Conservation (phyloP, 2,113 vertebrate genomes). For the Ploceus nigricollis region DNA sequence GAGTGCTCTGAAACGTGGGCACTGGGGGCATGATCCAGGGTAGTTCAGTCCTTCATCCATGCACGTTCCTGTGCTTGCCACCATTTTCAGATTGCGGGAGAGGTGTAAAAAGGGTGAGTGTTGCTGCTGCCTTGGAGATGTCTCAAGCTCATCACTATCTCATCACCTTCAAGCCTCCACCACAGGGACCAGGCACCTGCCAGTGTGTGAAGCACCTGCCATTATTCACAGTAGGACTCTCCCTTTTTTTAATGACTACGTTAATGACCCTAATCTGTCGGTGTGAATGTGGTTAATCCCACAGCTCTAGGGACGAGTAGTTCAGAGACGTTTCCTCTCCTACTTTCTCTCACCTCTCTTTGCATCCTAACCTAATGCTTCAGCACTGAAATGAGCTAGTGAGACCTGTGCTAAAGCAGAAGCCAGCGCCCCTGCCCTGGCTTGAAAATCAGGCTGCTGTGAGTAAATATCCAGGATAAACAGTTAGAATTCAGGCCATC, state of each 20-base stretch:
- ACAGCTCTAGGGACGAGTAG: background rate
- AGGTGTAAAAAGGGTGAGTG: background rate
- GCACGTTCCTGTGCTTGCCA: background rate
- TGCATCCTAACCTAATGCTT: background rate
- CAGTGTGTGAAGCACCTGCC: background rate
- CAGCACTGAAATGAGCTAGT: background rate
- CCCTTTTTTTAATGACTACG: background rate
- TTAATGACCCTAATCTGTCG: background rate
- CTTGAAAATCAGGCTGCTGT: background rate
- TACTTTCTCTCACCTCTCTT: background rate
- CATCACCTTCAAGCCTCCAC: background rate
- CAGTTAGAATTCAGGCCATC: background rate
- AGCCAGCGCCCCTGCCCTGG: background rate
- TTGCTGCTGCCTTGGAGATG: background rate
- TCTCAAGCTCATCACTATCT: background rate
- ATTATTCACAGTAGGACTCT: conserved; percentile 2
- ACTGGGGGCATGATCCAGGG: rapidly evolving
- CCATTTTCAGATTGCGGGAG: background rate
- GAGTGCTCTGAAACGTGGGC: background rate
- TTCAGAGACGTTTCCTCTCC: background rate
- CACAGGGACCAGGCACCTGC: background rate
- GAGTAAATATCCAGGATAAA: background rate
- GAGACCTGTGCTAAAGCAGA: background rate
- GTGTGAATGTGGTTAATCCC: conserved; percentile 18
- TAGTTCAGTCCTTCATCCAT: background rate